Base-by-base conservation (phyloP, 2,888 invertebrate genomes). In the Aspidapion aeneum region DNA sequence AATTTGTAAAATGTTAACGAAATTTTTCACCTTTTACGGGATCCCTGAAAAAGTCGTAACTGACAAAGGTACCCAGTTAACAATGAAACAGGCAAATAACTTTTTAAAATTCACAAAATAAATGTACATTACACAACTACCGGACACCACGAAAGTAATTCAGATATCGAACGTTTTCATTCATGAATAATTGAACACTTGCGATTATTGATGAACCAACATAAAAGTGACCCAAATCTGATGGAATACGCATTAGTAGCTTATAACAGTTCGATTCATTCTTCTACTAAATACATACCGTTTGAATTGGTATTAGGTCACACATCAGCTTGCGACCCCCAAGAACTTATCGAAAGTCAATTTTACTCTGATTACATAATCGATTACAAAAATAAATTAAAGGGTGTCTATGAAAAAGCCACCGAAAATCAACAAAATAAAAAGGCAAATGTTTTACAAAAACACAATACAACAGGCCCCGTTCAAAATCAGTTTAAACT, bases 31-130 rank as follows among this genome's bases (percentile, higher is more conserved):
- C 48, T 61, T 61, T 51, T 49, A 17, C 18, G 61, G 61, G 17
- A 17, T 60, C 5, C 61, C 61, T 9, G 18, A 57, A 35, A 19
- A 21, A 49, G 57, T 57, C 9, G 48, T 58, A 20, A 22, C 49
- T 19, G 61, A 61, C 17, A 61, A 61, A 20, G 61, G 61, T 16
- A 48, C 17, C n/a, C 49, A 57, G 57, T 61, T 57, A 57, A 57
- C 1, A 61, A 61, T 57, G 50, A 59, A 57, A 21, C 21, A 1
- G 17, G 56, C 19, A 61, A 57, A 61, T 12, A 56, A 51, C 54
- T 59, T 16, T 49, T 59, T 18, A 18, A 59, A 59, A n/a, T 35
- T 17, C 59, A 59, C 19, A 59, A 59, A 22, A 48, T 59, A 9
- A 59, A 51, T 21, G 17, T 55, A 7, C 60, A 58, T 49, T 58